Base-by-base conservation (phyloP, 2,797 vertebrate genomes). In the Euphonia xanthogaster region DNA sequence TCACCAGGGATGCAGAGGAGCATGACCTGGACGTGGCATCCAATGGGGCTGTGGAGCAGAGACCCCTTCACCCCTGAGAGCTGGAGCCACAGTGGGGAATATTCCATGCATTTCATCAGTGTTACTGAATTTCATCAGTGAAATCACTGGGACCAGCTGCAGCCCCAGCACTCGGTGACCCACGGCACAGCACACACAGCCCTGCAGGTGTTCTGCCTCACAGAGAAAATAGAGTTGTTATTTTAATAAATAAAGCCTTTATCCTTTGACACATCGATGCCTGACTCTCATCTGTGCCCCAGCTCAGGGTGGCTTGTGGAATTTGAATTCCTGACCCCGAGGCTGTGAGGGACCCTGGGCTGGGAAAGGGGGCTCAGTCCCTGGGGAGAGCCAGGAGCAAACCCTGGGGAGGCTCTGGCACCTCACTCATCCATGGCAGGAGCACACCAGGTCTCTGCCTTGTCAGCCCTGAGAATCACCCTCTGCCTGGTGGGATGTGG, bases 1-100 rank as follows among this genome's bases (percentile, higher is more conserved):
- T 99, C 20, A 98, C 98, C 31, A 98, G 97, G 96, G 98, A 99
- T 91, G 98, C 98, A 91, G 98, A 99, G 92, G 98, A 99, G 88
- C 97, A 92, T 0, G 97, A 98, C 62, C 96, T 98, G 66, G 98
- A 98, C 2, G 97, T 95, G 6, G 98, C 96, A 11, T 94, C 98
- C 16, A 97, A 98, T 35, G 97, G 97, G 1, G 98, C 98, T 3
- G 98, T 98, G 97, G 98, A 98, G 93, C 98, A 96, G 98, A 98
- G 98, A 86, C 97, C 97, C 0, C 97, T 99, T 61, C 97, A 96
- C 0, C 97, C 97, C 89, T 98, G 98, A 97, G 33, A n/a, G 6
- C 37, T 31, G 68, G 40, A 88, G 47, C 33, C n/a, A 17, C 50
- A 4, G 31, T 50, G 61, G 60, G 53, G 33, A 63, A 57, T 24